These are phyloP conservation scores for Pseudomyrmex flavicornis DNA, from an alignment of 1,140 invertebrate species.

Conservation along the genomic window DNA sequence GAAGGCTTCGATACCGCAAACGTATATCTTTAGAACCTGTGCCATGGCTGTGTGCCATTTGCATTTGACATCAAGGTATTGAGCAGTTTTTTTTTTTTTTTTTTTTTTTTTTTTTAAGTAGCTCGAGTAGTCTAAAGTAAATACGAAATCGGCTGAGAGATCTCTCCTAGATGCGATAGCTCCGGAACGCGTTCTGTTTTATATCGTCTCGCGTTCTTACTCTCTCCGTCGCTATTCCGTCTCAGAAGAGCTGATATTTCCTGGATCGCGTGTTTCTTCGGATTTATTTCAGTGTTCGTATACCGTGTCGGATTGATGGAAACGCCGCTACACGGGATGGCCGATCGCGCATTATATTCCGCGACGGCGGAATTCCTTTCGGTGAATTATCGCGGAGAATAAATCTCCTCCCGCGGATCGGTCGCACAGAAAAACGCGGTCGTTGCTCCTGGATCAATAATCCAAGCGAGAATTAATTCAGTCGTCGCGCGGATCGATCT, in stretches of 20 bases:
- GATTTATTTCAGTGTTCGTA: conserved; percentile 60
- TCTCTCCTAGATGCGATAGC: conserved; percentile 1
- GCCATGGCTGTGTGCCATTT: neutral
- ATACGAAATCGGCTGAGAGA: conserved; percentile 13
- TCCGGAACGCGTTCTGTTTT: conserved; percentile 20
- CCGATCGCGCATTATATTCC: conserved; percentile 45
- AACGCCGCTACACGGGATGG: conserved; percentile 21
- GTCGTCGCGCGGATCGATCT: neutral
- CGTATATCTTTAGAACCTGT: neutral
- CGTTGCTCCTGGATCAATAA: conserved; percentile 47
- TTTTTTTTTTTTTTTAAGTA: no score
- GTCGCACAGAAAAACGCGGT: conserved; percentile 39
- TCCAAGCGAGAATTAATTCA: conserved; percentile 1
- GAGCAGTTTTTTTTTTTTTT: conserved; percentile 1
- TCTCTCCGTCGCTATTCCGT: conserved; percentile 46
- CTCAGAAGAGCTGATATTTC: conserved; percentile 48
- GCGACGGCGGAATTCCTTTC: conserved; percentile 48
- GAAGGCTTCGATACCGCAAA: neutral
- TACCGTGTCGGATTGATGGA: conserved; percentile 67
- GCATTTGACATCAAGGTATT: neutral
- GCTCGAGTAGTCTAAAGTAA: neutral
- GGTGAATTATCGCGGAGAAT: conserved; percentile 29
- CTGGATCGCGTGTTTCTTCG: conserved; percentile 47
- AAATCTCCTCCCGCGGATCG: neutral
- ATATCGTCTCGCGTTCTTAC: conserved; percentile 31